Base-by-base conservation (phyloP, 2,888 invertebrate species). In the Drosophila koepferae region DNA sequence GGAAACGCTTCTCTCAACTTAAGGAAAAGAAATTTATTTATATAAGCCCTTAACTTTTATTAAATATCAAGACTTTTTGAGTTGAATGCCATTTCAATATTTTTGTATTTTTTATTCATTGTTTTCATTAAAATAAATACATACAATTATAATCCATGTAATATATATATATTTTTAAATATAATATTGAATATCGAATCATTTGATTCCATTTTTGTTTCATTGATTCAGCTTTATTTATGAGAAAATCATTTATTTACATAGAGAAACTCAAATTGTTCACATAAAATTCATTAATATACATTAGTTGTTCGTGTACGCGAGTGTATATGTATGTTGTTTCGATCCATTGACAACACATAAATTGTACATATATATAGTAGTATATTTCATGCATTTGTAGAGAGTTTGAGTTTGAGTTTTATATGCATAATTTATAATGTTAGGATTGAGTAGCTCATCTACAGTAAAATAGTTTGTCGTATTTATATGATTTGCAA, bases 71-170 rank as follows among this genome's bases (percentile, higher is more conserved):
- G 36, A 48, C 36, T 34, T 58, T 65, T 31, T 34, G 31, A 72
- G 76, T 81, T 78, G 80, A 82, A 80, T 82, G 87, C 85, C 75
- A 66, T 82, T 82, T 80, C 72, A 80, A 78, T 85, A 82, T 23
- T 69, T 78, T 78, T 77, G 54, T 72, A 73, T 73, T 72, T 69
- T 76, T 77, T 69, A 67, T 65, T 77, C 65, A 67, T 51, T 51
- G 54, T 49, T 77, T 74, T 72, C 64, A 56, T 66, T 78, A 68
- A 75, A 80, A 80, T 82, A 80, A 84, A 77, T 63, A 74, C 69
- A 74, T 78, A 63, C 72, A 77, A 63, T 49, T 51, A 41, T 74
- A 74, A 71, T 73, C 60, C 64, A 72, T 75, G 28, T 66, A 64
- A 68, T 77, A 68, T 53, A 71, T 40, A 54, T 41, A 54, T 54